Evolutionary conservation across 2,888 invertebrate species (phyloP), one percentile per base, ranked within the genome.

Genomic region (Rhagium mordax): DNA sequence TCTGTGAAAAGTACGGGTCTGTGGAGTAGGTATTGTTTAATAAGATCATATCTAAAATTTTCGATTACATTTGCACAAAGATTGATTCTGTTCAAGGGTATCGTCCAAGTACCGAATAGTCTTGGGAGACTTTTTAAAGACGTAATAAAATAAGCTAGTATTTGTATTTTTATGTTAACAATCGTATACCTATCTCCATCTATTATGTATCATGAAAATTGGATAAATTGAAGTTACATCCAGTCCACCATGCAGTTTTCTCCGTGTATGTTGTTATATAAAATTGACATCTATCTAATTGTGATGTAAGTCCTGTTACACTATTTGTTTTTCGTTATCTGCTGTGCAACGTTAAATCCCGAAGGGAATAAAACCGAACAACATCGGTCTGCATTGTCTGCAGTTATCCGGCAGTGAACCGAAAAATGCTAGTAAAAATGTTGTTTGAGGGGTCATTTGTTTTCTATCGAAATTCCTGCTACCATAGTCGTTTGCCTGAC

Each of bases 401-500:
- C 51, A 60, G 47, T 60, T 33, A 61, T 51, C 51, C 49, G 16
- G 20, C 68, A 62, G 49, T 57, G 68, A 68, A 62, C 66, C 49
- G 71, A 68, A 53, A 72, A 62, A 64, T 68, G 49, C 29, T 55
- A 62, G 64, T 61, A 72, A 72, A 72, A 72, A 72, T 62, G 53
- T 67, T 68, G 62, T 62, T 67, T 68, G 61, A 60, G 27, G 41
- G 15, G 62, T n/a, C 20, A 72, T 61, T 72, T 72, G 68, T 72
- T 72, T 68, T 67, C 61, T 60, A 68, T 62, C 48, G 68, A 62
- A 72, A 72, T 72, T 72, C 72, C 72, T 49, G 33, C 60, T 16
- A 51, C 67, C n/a, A 48, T 24, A 47, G 48, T 65, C 71, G 71
- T 65, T 64, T 65, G 61, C 55, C 55, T 62, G 59, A 18, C 62